A percentile compares a stretch with the other conserved stretches of the same genome.
Conservation (phyloP, 2,797 vertebrate genomes). For the Limosa lapponica region DNA sequence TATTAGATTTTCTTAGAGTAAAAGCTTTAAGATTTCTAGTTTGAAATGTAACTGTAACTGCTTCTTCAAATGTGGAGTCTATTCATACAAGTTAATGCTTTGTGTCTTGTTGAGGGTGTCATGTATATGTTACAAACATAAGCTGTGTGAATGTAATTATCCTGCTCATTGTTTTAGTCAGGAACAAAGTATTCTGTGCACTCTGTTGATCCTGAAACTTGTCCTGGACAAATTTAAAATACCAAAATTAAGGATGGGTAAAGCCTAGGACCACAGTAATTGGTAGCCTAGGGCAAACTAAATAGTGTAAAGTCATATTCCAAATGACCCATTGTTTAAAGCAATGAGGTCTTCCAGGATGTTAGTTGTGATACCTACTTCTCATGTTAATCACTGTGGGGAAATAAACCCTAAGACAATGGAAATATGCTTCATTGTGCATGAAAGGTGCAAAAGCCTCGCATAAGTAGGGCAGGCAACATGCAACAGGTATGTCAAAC, state of each 20-base stretch:
- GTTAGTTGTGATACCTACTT: neutral
- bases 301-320: neutral
- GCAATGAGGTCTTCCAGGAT: neutral
- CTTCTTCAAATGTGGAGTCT: neutral
- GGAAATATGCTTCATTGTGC: neutral
- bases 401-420: neutral
- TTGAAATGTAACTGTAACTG: rapidly evolving
- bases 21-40: neutral
- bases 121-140: neutral
- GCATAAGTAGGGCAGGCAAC: neutral
- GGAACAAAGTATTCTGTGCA: neutral
- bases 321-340: neutral
- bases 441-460: neutral
- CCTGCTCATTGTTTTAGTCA: neutral
- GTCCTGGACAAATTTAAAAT: neutral
- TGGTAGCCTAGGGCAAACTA: neutral
- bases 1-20: neutral
- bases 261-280: neutral
- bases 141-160: neutral
- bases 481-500: neutral
- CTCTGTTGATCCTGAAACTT: neutral
- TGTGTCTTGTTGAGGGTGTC: neutral
- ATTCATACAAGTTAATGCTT: neutral
- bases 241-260: neutral
- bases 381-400: neutral